Conservation (phyloP, 2,113 vertebrate genomes). For the Pholis gunnellus region DNA sequence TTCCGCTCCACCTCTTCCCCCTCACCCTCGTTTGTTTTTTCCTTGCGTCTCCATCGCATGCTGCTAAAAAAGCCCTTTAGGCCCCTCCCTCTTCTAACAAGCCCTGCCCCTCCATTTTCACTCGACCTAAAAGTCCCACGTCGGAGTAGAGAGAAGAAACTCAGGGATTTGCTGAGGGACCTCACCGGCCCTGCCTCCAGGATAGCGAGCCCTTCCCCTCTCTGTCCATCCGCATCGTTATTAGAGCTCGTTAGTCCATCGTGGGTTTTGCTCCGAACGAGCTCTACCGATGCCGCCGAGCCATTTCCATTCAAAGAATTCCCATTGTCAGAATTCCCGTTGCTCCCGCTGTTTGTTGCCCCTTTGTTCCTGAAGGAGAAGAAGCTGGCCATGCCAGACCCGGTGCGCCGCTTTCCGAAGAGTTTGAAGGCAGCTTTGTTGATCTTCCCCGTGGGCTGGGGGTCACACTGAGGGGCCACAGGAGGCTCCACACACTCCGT, state of each 20-base stretch:
- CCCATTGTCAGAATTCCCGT: slow-evolving; percentile 79
- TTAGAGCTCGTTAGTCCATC: slow-evolving; percentile 90
- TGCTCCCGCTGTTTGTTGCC: slow-evolving; percentile 79
- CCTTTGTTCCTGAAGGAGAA: slow-evolving; percentile 95
- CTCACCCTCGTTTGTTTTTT: slow-evolving; percentile 82
- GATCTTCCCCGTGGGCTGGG: slow-evolving; percentile 92
- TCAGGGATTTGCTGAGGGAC: slow-evolving; percentile 92
- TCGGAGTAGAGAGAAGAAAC: slow-evolving; percentile 92
- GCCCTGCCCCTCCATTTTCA: slow-evolving; percentile 82
- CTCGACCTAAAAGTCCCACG: slow-evolving; percentile 86
- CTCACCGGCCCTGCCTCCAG: slow-evolving; percentile 78
- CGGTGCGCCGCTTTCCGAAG: slow-evolving; percentile 91
- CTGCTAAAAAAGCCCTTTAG: slow-evolving; percentile 92
- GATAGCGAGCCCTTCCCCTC: slow-evolving; percentile 81
- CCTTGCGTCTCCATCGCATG: slow-evolving; percentile 92
- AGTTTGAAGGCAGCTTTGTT: slow-evolving; percentile 98
- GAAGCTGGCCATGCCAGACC: slow-evolving; percentile 92
- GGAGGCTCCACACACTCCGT: slow-evolving; percentile 89
- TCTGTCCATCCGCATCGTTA: slow-evolving; percentile 82
- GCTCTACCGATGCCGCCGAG: slow-evolving; percentile 80
- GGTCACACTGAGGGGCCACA: slow-evolving; percentile 83
- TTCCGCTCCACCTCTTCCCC: slow-evolving; percentile 74
- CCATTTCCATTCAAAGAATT: slow-evolving; percentile 76
- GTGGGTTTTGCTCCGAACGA: slow-evolving; percentile 92
- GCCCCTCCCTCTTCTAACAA: slow-evolving; percentile 89